These are phyloP conservation scores for Phylloscopus trochilus DNA, from an alignment of 2,113 vertebrate species.

Conservation along the genomic window DNA sequence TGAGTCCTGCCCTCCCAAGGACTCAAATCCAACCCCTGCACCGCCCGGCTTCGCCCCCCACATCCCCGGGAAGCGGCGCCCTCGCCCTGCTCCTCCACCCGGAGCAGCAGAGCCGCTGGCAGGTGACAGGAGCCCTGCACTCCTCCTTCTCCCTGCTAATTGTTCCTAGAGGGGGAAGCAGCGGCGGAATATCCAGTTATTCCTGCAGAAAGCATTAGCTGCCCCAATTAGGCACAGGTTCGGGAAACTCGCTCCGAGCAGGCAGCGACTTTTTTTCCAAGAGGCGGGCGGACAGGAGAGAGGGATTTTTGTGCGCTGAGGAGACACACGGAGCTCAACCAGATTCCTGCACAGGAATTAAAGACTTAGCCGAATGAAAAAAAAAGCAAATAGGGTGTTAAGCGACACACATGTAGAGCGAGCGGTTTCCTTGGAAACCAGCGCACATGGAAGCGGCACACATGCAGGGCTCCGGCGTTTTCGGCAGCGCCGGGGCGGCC, in stretches of 20 bases:
- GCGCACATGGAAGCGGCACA: slow-evolving; percentile 52
- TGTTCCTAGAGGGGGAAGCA: neutral
- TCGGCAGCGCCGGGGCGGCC: neutral
- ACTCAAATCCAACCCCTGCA: accelerated
- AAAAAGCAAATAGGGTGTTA: slow-evolving; percentile 67
- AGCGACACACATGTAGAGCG: slow-evolving; percentile 68
- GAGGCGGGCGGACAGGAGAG: neutral
- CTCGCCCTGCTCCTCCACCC: neutral
- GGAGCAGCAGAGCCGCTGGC: neutral
- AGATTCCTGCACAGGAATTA: slow-evolving; percentile 57
- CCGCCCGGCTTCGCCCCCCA: neutral
- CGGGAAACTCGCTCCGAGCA: slow-evolving; percentile 24
- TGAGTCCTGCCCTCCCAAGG: neutral
- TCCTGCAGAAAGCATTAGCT: neutral
- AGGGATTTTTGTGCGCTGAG: slow-evolving; percentile 32
- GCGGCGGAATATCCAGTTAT: neutral
- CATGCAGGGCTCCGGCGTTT: neutral
- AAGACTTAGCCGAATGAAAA: slow-evolving; percentile 63
- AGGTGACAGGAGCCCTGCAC: neutral
- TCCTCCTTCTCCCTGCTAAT: neutral
- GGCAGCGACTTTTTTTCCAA: slow-evolving; percentile 33
- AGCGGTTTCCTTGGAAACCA: slow-evolving; percentile 69
- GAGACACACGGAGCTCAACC: neutral
- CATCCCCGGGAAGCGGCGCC: accelerated
- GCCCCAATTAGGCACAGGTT: slow-evolving; percentile 46